phyloP scores from a whole-genome alignment of 2,797 vertebrate genomes.

The Halcyon badia region DNA sequence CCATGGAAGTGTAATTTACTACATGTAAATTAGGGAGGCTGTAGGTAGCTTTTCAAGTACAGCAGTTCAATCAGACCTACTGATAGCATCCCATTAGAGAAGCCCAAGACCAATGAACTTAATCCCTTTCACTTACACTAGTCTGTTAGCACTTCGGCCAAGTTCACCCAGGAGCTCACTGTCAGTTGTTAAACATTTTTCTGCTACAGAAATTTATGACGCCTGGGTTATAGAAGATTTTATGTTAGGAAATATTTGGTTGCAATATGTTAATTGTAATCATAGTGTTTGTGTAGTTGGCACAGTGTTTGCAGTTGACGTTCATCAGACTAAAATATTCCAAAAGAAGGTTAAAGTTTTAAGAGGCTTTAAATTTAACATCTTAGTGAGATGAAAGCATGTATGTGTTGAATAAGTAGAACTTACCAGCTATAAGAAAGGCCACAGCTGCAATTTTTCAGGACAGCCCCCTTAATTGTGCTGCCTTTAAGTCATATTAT shows the following conservation, averaged over 20 bases:
- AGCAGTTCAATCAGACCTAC: neutral
- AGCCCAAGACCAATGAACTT: neutral
- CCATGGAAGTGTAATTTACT: neutral
- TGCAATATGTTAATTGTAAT: neutral
- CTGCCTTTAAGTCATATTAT: slow-evolving; percentile 39
- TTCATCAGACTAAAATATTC: neutral
- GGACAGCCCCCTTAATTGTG: neutral
- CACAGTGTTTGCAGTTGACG: neutral
- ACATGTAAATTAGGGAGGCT: neutral
- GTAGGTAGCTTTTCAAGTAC: neutral
- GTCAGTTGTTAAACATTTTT: neutral
- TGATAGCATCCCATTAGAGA: neutral
- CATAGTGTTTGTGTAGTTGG: neutral
- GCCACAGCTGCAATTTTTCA: neutral
- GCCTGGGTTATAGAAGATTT: neutral
- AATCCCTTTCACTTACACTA: neutral
- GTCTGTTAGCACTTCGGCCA: neutral
- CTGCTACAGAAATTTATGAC: neutral
- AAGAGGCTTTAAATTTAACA: neutral
- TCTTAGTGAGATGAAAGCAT: neutral
- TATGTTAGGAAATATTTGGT: neutral
- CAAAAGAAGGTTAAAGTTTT: neutral
- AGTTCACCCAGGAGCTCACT: neutral
- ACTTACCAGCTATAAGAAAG: neutral
- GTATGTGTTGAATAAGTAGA: neutral